These are phyloP conservation scores for Bombus waltoni DNA, from an alignment of 1,140 invertebrate genomes.

Conservation along the genomic window DNA sequence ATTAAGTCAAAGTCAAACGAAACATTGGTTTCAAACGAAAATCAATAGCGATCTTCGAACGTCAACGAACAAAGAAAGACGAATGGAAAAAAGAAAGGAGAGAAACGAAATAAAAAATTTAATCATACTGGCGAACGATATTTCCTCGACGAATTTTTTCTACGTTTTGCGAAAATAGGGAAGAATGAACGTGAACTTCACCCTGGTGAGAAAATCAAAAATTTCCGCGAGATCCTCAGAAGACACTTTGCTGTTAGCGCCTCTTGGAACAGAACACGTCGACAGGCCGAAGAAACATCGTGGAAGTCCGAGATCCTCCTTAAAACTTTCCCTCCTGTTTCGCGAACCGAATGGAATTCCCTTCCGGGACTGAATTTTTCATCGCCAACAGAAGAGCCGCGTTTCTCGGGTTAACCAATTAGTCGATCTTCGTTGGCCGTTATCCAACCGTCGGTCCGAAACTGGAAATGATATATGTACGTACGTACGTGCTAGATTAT, in stretches of 20 bases:
- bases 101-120: not conserved
- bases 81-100: not conserved
- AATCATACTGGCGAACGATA: not conserved
- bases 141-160: not conserved
- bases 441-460: not conserved
- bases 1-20: no score
- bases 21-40: no score
- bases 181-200: not conserved
- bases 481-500: not conserved
- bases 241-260: constrained; percentile 14
- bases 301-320: constrained; percentile 27
- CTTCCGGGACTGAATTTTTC: constrained; percentile 22
- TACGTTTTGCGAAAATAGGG: not conserved
- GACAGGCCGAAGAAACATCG: not conserved
- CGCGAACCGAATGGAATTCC: not conserved
- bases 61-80: not conserved
- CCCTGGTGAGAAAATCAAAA: not conserved
- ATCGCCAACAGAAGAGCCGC: not conserved
- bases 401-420: constrained; percentile 9
- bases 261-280: not conserved
- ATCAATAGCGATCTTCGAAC: no score
- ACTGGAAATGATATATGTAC: not conserved
- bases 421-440: not conserved
- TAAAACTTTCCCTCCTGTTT: constrained; percentile 24
- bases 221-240: not conserved